Evolutionary conservation across 2,797 vertebrate species (phyloP), one percentile per base, ranked within the genome.

Genomic region (Pelochelys cantorii): DNA sequence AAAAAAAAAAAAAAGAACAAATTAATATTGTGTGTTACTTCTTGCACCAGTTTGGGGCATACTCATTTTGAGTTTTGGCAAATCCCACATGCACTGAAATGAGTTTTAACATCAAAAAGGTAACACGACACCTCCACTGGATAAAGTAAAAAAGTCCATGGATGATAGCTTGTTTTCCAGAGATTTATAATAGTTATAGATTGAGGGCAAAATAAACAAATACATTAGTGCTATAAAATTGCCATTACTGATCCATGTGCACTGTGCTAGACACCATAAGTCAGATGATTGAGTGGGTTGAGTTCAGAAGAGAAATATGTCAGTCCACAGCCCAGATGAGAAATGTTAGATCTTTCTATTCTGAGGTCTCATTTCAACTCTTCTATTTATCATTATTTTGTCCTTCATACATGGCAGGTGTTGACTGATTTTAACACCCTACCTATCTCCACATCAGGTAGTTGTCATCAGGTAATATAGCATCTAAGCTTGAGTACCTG

Each of bases 191-290:
- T 68, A 34, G 17, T 34, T 75, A 53, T 23, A 85, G 55, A 77
- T 52, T 77, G 74, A 77, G 42, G 85, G 48, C 25, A 53, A 57
- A 94, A 88, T 60, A 29, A 94, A 92, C 52, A 23, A 65, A 11
- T 29, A 75, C 5, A 2, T 52, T 68, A 89, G 74, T 90, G 1
- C 42, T 34, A 11, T 1, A 4, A 15, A 34, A 68, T 31, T 68
- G 65, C 81, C 65, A 31, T 52, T 82, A 48, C n/a, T 90, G 82
- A 88, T 88, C 48, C 9, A 1, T 6, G 10, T 75, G 79, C 60
- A 74, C 37, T 92, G 34, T 83, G 59, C 8, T 42, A 53, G 81
- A 15, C 55, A 81, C 37, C 71, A 79, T 83, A 92, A 90, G 29
- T 18, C 79, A 57, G 15, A 54, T 56, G 52, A 90, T 55, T 86